Percentiles rank a stretch among this genome's conserved stretches.
phyloP scores from a whole-genome alignment of 2,113 vertebrate species.

The Platichthys flesus region DNA sequence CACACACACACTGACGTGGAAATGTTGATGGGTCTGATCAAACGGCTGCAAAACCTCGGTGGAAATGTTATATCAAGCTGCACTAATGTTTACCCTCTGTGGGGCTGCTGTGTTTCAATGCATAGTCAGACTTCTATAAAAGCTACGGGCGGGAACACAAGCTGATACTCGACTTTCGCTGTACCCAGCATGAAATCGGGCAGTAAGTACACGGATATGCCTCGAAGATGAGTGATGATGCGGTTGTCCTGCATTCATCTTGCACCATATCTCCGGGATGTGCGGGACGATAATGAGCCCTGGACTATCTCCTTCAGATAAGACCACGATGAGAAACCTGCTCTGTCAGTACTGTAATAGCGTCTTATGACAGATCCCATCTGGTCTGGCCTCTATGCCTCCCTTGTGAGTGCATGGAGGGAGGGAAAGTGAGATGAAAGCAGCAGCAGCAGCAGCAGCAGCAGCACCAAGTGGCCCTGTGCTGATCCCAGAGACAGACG shows the following conservation, averaged over 20 bases:
- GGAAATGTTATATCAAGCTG: slow-evolving; percentile 53
- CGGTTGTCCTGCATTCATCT: slow-evolving; percentile 27
- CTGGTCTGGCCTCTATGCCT: slow-evolving; percentile 48
- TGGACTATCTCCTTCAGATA: slow-evolving; percentile 34
- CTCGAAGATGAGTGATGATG: slow-evolving; percentile 20
- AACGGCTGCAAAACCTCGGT: slow-evolving; percentile 31
- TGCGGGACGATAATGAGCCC: neutral
- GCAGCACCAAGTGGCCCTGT: slow-evolving; percentile 34
- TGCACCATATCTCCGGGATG: slow-evolving; percentile 10
- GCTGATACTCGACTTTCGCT: slow-evolving; percentile 17
- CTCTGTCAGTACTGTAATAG: slow-evolving; percentile 59
- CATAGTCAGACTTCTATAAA: slow-evolving; percentile 14
- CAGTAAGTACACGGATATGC: neutral
- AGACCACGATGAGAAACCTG: slow-evolving; percentile 49
- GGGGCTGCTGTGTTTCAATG: slow-evolving; percentile 29
- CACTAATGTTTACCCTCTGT: slow-evolving; percentile 54
- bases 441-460: slow-evolving; percentile 27
- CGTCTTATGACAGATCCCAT: slow-evolving; percentile 57
- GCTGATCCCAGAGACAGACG: slow-evolving; percentile 45
- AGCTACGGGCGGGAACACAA: slow-evolving; percentile 2
- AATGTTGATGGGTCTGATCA: slow-evolving; percentile 38
- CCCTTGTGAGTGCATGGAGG: slow-evolving; percentile 54
- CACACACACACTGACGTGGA: slow-evolving; percentile 25
- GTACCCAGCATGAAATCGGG: neutral
- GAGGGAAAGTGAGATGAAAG: slow-evolving; percentile 60